Evolutionary conservation across 2,888 invertebrate species (phyloP).

Genomic region (Gymnosoma rotundatum): DNA sequence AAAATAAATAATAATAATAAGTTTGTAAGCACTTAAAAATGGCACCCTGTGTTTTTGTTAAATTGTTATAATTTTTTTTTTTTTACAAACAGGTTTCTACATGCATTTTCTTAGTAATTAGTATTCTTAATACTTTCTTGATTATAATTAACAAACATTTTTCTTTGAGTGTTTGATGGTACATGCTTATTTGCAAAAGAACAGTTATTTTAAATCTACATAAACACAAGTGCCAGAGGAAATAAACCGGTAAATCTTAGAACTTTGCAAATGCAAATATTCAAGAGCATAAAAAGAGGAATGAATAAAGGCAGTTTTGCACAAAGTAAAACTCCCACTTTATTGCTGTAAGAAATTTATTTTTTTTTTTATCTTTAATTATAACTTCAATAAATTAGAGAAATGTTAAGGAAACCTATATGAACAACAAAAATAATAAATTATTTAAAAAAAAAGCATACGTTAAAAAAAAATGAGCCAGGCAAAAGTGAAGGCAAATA

Average conservation of each 20-base stretch:
- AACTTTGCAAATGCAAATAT: slow-evolving; percentile 3
- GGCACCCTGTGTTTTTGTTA: too few relatives aligned
- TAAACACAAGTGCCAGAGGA: not conserved
- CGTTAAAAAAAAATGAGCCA: not conserved
- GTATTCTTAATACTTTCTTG: not conserved
- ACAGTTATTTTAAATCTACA: slow-evolving; percentile 55
- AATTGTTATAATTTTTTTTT: too few relatives aligned
- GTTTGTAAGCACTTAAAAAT: too few relatives aligned
- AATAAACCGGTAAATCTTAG: slow-evolving; percentile 59
- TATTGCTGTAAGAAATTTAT: not conserved
- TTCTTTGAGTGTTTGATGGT: not conserved
- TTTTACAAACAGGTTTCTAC: too few relatives aligned
- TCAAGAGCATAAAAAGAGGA: not conserved
- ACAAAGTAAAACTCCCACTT: not conserved
- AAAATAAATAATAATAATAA: too few relatives aligned
- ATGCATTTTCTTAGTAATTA: too few relatives aligned
- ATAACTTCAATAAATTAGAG: not conserved
- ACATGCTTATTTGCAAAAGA: slow-evolving; percentile 37
- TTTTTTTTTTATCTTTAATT: not conserved
- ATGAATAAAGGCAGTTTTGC: not conserved
- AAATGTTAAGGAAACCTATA: not conserved
- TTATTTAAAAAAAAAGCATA: slow-evolving; percentile 5
- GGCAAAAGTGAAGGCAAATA: slow-evolving; percentile 14
- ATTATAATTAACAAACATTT: not conserved
- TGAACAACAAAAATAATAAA: slow-evolving; percentile 3